Base-by-base conservation (phyloP, 2,888 invertebrate species). In the Nudaria mundana region DNA sequence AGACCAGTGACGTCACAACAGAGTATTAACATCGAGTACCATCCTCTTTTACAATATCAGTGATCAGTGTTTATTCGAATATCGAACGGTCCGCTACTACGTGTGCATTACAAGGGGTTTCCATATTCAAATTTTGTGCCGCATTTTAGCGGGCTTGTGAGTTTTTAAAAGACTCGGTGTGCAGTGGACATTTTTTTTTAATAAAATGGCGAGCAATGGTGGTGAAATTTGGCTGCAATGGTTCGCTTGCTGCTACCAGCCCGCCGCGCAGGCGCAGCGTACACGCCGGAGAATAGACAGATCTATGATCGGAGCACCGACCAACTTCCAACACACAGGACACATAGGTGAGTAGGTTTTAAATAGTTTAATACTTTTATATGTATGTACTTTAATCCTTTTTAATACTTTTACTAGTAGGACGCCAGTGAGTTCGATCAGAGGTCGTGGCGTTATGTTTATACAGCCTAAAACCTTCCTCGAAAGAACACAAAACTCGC, bases 271-370 rank as follows among this genome's bases (percentile, higher is more conserved):
- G 58, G 91, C 92, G 58, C 93, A 93, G 72, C 89, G 93, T 60
- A 91, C 91, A 55, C 91, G 94, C 69, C 91, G 94, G 82, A 92
- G 94, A 83, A 95, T 95, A 90, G 95, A 95, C 87, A 93, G 97
- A 52, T 96, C 96, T 47, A 98, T 98, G 98, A 98, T 98, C 71
- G 96, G 98, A 22, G 93, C 93, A 57, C 98, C 98, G 8, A 98
- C 96, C 60, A 97, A 98, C 90, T 98, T 98, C 80, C 94, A 95
- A 71, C 98, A 98, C 81, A 98, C 98, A 26, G 96, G 94, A 64
- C 89, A 89, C 63, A 87, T 89, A 81, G 89, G 89, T 89, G 57
- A 71, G 76, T 48, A n/a, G n/a, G n/a, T n/a, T n/a, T n/a, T n/a
- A n/a, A n/a, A n/a, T n/a, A n/a, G n/a, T n/a, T n/a, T n/a, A n/a